phyloP scores from a whole-genome alignment of 2,888 invertebrate species.

The Ormyrus pomaceus region DNA sequence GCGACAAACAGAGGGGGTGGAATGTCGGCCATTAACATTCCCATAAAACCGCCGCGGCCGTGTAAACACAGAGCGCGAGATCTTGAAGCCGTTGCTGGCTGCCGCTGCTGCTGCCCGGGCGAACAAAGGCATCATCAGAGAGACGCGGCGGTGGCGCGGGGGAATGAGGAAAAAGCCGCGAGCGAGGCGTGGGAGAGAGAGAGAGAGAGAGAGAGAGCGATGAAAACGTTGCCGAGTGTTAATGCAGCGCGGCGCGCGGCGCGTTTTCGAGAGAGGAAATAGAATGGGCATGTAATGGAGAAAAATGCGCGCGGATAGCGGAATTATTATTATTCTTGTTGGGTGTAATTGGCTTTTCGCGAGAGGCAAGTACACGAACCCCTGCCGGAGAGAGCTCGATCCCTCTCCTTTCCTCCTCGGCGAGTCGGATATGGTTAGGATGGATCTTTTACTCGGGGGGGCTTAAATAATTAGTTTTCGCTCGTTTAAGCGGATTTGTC shows the following conservation, averaged over 20 bases:
- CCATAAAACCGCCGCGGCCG: constrained; percentile 70
- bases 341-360: constrained; percentile 34
- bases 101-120: too few species aligned
- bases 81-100: too few species aligned
- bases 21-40: constrained; percentile 73
- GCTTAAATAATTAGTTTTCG: too few species aligned
- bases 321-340: constrained; percentile 41
- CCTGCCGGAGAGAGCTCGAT: neutral
- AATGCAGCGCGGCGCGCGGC: neutral
- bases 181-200: neutral
- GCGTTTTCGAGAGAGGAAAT: constrained; percentile 16
- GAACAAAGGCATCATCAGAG: neutral
- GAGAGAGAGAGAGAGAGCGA: constrained; percentile 30
- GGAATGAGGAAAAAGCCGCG: neutral
- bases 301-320: constrained; percentile 8
- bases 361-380: neutral
- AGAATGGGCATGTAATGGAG: constrained; percentile 28
- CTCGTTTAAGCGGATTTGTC: too few species aligned
- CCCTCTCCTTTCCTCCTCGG: neutral
- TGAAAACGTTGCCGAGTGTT: constrained; percentile 14
- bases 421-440: constrained; percentile 2
- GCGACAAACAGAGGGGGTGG: constrained; percentile 65
- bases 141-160: neutral
- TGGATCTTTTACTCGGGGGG: too few species aligned
- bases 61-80: constrained; percentile 59